Evolutionary conservation across 92 coral and sea anemone genomes (phyloP), one percentile per base, ranked within the genome.

Genomic region (Palythoa grandiflora): DNA sequence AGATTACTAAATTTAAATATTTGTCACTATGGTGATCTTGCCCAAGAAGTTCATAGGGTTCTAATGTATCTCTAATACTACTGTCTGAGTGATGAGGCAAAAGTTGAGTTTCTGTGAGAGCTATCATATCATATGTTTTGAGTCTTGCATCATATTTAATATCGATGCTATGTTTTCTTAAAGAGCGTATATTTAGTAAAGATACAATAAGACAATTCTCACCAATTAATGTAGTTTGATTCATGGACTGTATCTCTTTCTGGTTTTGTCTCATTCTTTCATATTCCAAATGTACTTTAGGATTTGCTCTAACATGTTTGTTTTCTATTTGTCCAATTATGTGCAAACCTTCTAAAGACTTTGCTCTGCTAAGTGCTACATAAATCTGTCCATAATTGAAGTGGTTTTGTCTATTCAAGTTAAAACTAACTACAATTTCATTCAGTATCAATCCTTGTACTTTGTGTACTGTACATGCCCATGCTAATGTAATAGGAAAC

Each of bases 121-220:
- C 86, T 52, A 90, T 38, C 9, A 89, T 73, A 87, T 90, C 93
- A 90, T 65, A 53, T 7, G 68, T 77, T 48, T 77, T 76, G 16
- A 89, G 51, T 13, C 48, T 53, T n/a, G 86, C 54, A 48, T 90
- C 78, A 71, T 48, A 37, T 76, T 77, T 89, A 78, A 89, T 55
- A 72, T 89, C 92, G 68, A 77, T 85, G 73, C 89, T 86, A 73
- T 87, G 93, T 72, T 87, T 87, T 39, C 88, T 52, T 16, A 90
- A 77, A 90, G 91, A 90, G 63, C 91, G 72, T 16, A 90, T 70
- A 73, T 90, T 90, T 14, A 90, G 51, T 38, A 88, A 72, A 52
- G 59, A 75, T 55, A 53, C 20, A 48, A 78, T 77, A 65, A 65
- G 17, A 63, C 21, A 50, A 73, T 86, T 57, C 63, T 57, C 63